These are phyloP conservation scores for Cephus nigrinus DNA, from an alignment of 2,888 invertebrate species.

Conservation along the genomic window DNA sequence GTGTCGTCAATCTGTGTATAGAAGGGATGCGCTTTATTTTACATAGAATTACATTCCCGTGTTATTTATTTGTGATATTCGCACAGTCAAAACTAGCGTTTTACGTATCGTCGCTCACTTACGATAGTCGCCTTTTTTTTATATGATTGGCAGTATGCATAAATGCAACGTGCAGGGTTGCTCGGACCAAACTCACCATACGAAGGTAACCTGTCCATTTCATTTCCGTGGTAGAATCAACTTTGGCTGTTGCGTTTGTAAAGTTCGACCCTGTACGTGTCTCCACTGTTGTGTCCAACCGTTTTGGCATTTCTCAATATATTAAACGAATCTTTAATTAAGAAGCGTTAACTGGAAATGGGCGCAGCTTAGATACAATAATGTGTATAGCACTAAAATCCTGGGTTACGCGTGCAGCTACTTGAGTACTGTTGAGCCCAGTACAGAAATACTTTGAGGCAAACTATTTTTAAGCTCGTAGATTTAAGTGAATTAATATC, in stretches of 20 bases:
- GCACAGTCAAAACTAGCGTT: not conserved
- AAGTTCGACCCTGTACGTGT: not conserved
- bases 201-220: not conserved
- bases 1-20: not conserved
- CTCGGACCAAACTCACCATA: not conserved
- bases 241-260: not conserved
- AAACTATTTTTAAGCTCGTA: not conserved
- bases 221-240: not conserved
- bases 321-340: not conserved
- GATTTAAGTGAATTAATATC: not conserved
- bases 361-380: constrained; percentile 16
- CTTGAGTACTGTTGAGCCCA: not conserved
- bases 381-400: not conserved
- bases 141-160: not conserved
- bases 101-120: no score
- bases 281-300: no score
- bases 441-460: not conserved
- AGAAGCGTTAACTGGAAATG: constrained; percentile 18
- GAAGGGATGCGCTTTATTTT: not conserved
- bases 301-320: not conserved
- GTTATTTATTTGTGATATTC: not conserved
- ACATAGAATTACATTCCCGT: not conserved
- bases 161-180: not conserved
- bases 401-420: not conserved
- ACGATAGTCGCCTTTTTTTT: not conserved